These are phyloP conservation scores for Pteropus alecto DNA, from an alignment of 2,113 vertebrate genomes.

Conservation along the genomic window DNA sequence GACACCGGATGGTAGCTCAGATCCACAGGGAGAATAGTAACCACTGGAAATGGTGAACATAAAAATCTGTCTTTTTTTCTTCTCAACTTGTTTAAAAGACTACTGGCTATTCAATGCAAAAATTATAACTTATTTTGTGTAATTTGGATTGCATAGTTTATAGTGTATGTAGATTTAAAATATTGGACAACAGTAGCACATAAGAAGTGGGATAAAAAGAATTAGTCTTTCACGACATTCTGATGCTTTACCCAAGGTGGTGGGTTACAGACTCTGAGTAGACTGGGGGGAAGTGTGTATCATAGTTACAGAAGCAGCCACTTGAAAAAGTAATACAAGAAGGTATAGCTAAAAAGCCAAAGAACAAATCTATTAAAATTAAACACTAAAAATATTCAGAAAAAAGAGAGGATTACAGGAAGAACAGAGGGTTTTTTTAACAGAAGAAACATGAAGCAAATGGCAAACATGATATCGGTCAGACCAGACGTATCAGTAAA, in stretches of 20 bases:
- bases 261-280: not conserved
- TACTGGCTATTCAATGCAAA: not conserved
- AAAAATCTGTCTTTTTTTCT: not conserved
- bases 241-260: not conserved
- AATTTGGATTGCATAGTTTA: not conserved
- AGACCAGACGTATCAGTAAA: not conserved
- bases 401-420: not conserved
- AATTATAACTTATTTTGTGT: not conserved
- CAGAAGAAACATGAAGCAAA: not conserved
- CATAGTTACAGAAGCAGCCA: not conserved
- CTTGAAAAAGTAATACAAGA: not conserved
- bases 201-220: not conserved
- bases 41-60: not conserved
- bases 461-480: not conserved
- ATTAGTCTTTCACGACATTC: not conserved
- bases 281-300: no score
- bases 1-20: no score
- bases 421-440: not conserved
- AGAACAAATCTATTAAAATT: not conserved
- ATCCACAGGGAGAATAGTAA: not conserved
- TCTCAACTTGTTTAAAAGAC: not conserved
- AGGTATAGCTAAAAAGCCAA: not conserved
- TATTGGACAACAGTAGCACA: not conserved
- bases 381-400: not conserved
- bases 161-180: not conserved